A percentile compares a stretch with the other conserved stretches of the same genome.
phyloP scores from a whole-genome alignment of 2,113 vertebrate species.

The Muscicapa adusta region DNA sequence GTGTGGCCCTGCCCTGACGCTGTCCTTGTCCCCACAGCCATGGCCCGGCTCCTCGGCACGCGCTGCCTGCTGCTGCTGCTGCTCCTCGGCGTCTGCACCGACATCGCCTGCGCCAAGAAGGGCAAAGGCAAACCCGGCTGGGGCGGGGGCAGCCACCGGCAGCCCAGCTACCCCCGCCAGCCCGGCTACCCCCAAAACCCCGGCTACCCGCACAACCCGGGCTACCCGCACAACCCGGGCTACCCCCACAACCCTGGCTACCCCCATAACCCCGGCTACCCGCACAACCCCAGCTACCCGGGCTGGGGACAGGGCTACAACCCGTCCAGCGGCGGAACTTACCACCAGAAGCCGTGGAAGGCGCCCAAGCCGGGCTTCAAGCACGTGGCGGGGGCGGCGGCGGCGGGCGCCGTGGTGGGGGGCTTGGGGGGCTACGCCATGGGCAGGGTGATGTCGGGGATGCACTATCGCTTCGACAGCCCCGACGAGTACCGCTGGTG shows the following conservation, averaged over 20 bases:
- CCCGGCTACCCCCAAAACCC: slow-evolving; percentile 36
- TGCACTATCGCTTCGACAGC: slow-evolving; percentile 63
- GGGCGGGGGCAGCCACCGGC: slow-evolving; percentile 37
- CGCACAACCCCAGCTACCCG: too few relatives aligned
- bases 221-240: too few relatives aligned
- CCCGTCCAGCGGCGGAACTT: too few relatives aligned
- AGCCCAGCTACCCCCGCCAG: slow-evolving; percentile 30
- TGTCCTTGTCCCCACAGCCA: slow-evolving; percentile 33
- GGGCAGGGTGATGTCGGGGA: slow-evolving; percentile 69
- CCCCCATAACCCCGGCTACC: too few relatives aligned
- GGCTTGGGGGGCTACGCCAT: background rate
- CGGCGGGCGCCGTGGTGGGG: too few relatives aligned
- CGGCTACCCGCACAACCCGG: background rate
- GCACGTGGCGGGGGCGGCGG: too few relatives aligned
- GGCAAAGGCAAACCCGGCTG: slow-evolving; percentile 65
- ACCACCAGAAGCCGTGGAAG: too few relatives aligned
- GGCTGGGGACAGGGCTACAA: too few relatives aligned
- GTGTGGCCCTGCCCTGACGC: background rate
- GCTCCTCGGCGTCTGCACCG: slow-evolving; percentile 48
- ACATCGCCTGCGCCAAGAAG: slow-evolving; percentile 59
- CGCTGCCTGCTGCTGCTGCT: slow-evolving; percentile 60
- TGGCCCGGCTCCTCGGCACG: slow-evolving; percentile 39
- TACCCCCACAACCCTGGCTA: too few relatives aligned
- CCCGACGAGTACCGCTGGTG: slow-evolving; percentile 71
- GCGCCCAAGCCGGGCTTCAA: too few relatives aligned